Base-by-base conservation (phyloP, 2,797 vertebrate genomes). In the Synaphobranchus kaupii region DNA sequence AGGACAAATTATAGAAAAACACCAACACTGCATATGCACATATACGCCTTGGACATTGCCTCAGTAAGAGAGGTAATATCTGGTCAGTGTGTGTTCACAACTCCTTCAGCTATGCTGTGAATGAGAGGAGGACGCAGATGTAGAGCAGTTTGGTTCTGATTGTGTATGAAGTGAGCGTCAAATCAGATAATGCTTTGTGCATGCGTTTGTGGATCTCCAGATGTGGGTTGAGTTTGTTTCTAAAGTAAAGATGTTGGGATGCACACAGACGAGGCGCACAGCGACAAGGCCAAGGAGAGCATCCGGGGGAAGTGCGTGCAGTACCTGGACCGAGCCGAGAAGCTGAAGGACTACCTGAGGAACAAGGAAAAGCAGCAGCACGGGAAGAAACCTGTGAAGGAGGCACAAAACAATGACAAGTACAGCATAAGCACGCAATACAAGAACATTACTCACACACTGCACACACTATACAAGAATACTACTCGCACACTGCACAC, bases 301-400 rank as follows among this genome's bases (percentile, higher is more conserved):
- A 99, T 99, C 91, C 96, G 98, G 60, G 97, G 96, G 10, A 99
- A 99, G 92, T 99, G 98, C 31, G 13, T 97, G 95, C 98, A 99
- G 94, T 99, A 99, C 93, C 95, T 99, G 95, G 98, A 99, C 94
- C 92, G 98, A 87, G 98, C 98, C 0, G 98, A 99, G 94, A 99
- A 99, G 90, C 96, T 99, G 52, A 99, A 99, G 92, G 98, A 98
- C 20, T 99, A 99, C 84, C 91, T 99, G 94, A 97, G 97, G 89
- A 97, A 96, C 92, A 99, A 98, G 94, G 97, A 97, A 90, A 98
- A 96, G 88, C 97, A 39, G 34, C 73, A 44, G 73, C 31, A 97
- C 54, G 94, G 97, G 91, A 99, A 98, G 92, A 98, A 97, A 90
- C 98, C 98, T 0, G 98, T 99, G 71, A 98, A 97, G 73, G 98